Evolutionary conservation across 2,113 vertebrate genomes (phyloP).

Genomic region (pig (Sus scrofa)): T2T-Sscrofa CM000828.6:39858001-39858500

Average conservation of each 20-base stretch:
- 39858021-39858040: not conserved
- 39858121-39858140: not conserved
- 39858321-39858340: not conserved
- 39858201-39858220: not conserved
- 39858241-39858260: not conserved
- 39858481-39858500: not conserved
- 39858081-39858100: not conserved
- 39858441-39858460: not conserved
- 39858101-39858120: not conserved
- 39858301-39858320: not conserved
- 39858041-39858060: not conserved
- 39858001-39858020: not conserved
- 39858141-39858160: not conserved
- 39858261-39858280: not conserved
- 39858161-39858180: too few species aligned
- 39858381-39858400: not conserved
- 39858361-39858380: not conserved
- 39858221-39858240: not conserved
- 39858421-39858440: not conserved
- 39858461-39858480: not conserved
- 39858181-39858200: not conserved
- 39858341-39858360: not conserved
- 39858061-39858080: not conserved
- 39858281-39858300: not conserved
- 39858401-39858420: not conserved